A percentile compares a stretch with the other conserved stretches of the same genome.
phyloP scores from a whole-genome alignment of 2,113 vertebrate genomes.

The Phocoena sinus region DNA sequence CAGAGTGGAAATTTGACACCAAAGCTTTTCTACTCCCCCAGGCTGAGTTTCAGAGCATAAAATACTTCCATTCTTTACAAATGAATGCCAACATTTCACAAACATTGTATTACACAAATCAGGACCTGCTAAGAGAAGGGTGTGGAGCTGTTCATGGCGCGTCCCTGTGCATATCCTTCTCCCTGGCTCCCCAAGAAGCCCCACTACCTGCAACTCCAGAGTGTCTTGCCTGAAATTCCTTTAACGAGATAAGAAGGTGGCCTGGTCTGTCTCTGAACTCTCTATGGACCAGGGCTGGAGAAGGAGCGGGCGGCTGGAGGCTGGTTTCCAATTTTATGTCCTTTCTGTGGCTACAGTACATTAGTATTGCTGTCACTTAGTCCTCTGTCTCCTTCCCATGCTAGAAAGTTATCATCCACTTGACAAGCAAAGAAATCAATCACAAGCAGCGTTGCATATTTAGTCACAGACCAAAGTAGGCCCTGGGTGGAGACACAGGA shows the following conservation, averaged over 20 bases:
- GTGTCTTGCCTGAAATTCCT: not conserved
- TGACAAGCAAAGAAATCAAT: slow-evolving; percentile 2
- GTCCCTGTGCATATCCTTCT: not conserved
- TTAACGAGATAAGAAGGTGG: not conserved
- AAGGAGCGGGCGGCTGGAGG: not conserved
- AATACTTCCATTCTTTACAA: not conserved
- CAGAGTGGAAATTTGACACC: not conserved
- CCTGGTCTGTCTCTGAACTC: not conserved
- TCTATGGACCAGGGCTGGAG: not conserved
- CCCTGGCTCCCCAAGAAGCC: not conserved
- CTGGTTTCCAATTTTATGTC: not conserved
- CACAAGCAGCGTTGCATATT: not conserved
- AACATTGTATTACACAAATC: not conserved
- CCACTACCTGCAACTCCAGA: not conserved
- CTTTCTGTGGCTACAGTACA: not conserved
- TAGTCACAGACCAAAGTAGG: not conserved
- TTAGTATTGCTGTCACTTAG: not conserved
- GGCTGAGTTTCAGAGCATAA: not conserved
- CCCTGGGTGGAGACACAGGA: not conserved
- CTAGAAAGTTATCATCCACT: not conserved
- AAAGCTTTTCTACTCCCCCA: not conserved
- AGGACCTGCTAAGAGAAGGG: not conserved
- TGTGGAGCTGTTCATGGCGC: not conserved
- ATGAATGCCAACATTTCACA: not conserved
- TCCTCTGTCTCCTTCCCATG: not conserved